Evolutionary conservation across 2,113 vertebrate genomes (phyloP), one percentile per base, ranked within the genome.

Genomic region (Saguinus midas): DNA sequence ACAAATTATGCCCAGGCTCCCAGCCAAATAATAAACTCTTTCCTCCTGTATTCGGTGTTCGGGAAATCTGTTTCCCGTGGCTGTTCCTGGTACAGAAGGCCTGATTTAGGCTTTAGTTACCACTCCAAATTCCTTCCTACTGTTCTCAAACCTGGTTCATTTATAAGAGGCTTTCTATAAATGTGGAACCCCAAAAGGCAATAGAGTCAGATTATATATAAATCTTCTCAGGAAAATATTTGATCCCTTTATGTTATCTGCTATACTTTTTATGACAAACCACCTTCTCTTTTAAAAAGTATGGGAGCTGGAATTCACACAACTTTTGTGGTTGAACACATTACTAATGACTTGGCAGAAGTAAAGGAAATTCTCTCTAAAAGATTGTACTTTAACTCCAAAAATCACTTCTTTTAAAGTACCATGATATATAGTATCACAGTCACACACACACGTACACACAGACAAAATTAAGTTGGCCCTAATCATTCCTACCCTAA

Each of bases 321-420:
- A 92, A 70, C 1, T 14, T 90, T 45, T 95, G 35, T 80, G 21
- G 18, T 55, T 88, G 72, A 83, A 91, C 66, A 88, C 6, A 52
- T 78, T 76, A 82, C 48, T 50, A 83, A 32, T 80, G 88, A 85
- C 37, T 94, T 95, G 66, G 43, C 16, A 84, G 58, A 94, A 85
- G 32, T 81, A 89, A 95, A 89, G 37, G 10, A 80, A 37, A 61
- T 81, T 52, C 12, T 82, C 6, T 89, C 66, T 86, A n/a, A 25
- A 92, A 75, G 37, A 90, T 8, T 90, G 21, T 66, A 52, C 17
- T 64, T 61, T 50, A 89, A 76, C 2, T 94, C 14, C 37, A 96
- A 72, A 85, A 90, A 25, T 93, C 50, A 66, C 14, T 80, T 2
- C 25, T 58, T n/a, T 79, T 75, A 48, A 92, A 43, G 61, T 61